Base-by-base conservation (phyloP, 2,113 vertebrate species). In the Trachemys scripta region DNA sequence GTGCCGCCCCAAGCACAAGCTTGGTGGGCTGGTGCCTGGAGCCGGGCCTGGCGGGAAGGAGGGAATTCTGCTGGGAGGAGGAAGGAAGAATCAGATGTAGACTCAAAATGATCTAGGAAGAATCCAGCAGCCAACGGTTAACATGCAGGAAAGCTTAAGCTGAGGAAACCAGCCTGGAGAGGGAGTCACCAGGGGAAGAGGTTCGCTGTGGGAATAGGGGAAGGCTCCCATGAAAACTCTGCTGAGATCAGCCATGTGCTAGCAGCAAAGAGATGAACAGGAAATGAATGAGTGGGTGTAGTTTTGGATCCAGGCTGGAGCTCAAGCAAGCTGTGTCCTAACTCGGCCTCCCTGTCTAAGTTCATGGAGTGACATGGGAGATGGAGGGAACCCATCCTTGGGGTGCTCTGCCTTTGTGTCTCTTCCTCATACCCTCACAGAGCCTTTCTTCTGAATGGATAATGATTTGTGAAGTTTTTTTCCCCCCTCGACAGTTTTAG, bases 201-300 rank as follows among this genome's bases (percentile, higher is more conserved):
- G 59, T 72, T 95, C 90, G 69, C 57, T 92, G 80, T 78, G 59
- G 80, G 78, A 96, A 54, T 89, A 50, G 56, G 59, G 75, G 85
- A 92, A 78, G 29, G 5, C 45, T 94, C 92, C 91, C 88, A 85
- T 94, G 93, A 94, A 95, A 96, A 87, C 3, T 0, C 38, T 83
- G 0, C 0, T 94, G 89, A 90, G 80, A 85, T 83, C 35, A 93
- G 50, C 69, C 0, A 0, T 9, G 16, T 19, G 35, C 17, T 69
- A 69, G 65, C 65, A 38, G 65, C 8, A 69, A n/a, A 27, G 35
- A 89, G 89, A 56, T 38, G 42, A 31, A 57, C 76, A 92, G 80
- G 87, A 95, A 94, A 93, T 80, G 85, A 65, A 91, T 57, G 4
- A 90, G 82, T 80, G 83, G 53, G 45, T 0, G 0, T 53, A 90